These are phyloP conservation scores for Tachypleus tridentatus DNA, from an alignment of 1,140 invertebrate genomes.

Conservation along the genomic window DNA sequence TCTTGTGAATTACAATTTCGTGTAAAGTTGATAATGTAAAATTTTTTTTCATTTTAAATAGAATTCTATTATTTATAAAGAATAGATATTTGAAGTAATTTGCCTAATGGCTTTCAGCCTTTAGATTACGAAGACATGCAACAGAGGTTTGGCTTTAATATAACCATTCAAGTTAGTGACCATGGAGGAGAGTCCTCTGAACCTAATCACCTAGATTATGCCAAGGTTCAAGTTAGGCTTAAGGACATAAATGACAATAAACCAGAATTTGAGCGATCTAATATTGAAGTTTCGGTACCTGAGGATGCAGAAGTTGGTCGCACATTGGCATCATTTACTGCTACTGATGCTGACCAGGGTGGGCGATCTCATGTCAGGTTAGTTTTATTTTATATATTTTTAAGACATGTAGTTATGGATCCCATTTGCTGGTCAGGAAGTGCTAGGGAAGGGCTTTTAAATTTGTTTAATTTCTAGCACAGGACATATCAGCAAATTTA, in stretches of 20 bases:
- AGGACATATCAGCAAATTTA: no score
- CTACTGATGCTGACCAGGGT: slow-evolving; percentile 79
- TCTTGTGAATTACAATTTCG: no score
- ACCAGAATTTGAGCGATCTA: slow-evolving; percentile 80
- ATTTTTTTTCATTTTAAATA: no score
- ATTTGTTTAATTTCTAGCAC: no score
- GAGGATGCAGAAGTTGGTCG: slow-evolving; percentile 85
- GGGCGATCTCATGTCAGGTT: slow-evolving; percentile 29
- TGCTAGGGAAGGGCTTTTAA: no score
- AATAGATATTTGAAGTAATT: no score
- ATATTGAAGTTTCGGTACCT: slow-evolving; percentile 81
- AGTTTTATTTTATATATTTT: slow-evolving; percentile 1
- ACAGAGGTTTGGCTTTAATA: slow-evolving; percentile 34
- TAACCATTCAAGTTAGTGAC: slow-evolving; percentile 36
- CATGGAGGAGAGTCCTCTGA: slow-evolving; percentile 85
- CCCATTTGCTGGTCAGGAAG: no score
- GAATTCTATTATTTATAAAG: no score
- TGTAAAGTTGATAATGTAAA: no score
- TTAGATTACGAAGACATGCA: slow-evolving; percentile 33
- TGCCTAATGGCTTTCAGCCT: no score
- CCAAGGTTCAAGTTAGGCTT: slow-evolving; percentile 75
- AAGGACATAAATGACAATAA: slow-evolving; percentile 92
- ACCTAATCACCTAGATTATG: slow-evolving; percentile 89
- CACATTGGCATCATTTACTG: slow-evolving; percentile 80
- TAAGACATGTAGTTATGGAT: no score